Conservation (phyloP, 2,797 vertebrate species). For the Linurgus olivaceus region DNA sequence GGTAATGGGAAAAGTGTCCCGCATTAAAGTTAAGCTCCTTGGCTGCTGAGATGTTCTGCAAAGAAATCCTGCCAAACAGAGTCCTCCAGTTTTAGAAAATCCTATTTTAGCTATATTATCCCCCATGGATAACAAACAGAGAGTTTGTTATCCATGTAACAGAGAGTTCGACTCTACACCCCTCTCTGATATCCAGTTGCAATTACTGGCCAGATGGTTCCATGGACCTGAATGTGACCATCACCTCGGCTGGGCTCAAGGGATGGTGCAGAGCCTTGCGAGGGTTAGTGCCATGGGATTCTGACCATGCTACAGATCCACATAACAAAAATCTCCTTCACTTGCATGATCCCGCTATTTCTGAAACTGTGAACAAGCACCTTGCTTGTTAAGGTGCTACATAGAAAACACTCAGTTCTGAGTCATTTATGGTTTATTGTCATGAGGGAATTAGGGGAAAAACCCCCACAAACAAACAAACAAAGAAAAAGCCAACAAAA, state of each 20-base stretch:
- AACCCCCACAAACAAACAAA: neutral
- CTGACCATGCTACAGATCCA: neutral
- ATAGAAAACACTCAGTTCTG: neutral
- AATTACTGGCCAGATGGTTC: neutral
- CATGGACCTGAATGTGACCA: accelerated
- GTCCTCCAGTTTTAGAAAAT: slow-evolving; percentile 31
- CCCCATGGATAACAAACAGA: neutral
- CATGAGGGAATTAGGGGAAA: neutral
- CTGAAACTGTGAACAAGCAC: neutral
- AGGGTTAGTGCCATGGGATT: neutral
- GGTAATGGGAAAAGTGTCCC: neutral
- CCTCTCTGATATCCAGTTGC: neutral
- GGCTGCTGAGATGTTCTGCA: neutral
- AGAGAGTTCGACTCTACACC: neutral
- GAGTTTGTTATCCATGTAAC: neutral
- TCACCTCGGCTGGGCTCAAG: neutral
- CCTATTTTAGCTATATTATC: neutral
- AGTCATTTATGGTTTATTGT: neutral
- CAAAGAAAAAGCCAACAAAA: neutral
- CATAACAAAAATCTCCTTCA: neutral
- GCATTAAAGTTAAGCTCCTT: slow-evolving; percentile 29
- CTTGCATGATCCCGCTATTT: neutral
- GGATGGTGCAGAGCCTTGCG: neutral
- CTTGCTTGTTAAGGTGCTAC: neutral
- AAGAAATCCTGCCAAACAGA: neutral